A percentile compares a stretch with the other conserved stretches of the same genome.
Evolutionary conservation across 2,113 vertebrate genomes (phyloP).

Genomic region (Ancistrus triradiatus): DNA sequence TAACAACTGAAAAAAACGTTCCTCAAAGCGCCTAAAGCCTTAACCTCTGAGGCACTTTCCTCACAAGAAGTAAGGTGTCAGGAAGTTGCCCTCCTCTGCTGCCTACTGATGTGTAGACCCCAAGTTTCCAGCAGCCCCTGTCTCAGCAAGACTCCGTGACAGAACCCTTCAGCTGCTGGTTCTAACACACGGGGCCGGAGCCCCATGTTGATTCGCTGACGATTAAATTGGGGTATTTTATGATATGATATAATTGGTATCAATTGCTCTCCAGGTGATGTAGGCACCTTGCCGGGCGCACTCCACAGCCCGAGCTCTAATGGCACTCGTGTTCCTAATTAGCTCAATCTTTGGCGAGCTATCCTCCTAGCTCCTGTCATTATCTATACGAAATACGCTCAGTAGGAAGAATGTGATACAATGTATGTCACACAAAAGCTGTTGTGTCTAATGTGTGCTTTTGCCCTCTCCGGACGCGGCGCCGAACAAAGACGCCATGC

Average conservation of each 20-base stretch:
- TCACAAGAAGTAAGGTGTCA: too few species aligned
- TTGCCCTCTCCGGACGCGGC: constrained; percentile 32
- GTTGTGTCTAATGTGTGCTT: constrained; percentile 51
- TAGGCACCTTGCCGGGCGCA: constrained; percentile 45
- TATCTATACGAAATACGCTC: constrained; percentile 53
- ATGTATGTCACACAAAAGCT: constrained; percentile 57
- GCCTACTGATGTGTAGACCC: too few species aligned
- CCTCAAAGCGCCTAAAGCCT: too few species aligned
- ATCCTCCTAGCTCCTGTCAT: constrained; percentile 49
- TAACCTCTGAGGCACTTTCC: too few species aligned
- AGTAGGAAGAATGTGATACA: constrained; percentile 54
- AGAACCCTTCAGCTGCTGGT: constrained; percentile 68
- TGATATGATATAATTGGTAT: constrained; percentile 60
- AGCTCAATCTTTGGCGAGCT: constrained; percentile 49
- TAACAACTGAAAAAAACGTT: too few species aligned
- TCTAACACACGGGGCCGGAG: constrained; percentile 37
- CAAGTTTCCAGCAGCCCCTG: constrained; percentile 14
- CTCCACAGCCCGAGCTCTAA: constrained; percentile 44
- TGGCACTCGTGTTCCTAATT: constrained; percentile 49
- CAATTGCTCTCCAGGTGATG: constrained; percentile 56
- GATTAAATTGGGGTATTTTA: constrained; percentile 59
- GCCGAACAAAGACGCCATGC: constrained; percentile 23
- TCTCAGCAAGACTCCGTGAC: constrained; percentile 58
- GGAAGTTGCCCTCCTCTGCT: too few species aligned
- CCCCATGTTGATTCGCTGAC: constrained; percentile 56